Evolutionary conservation across 2,113 vertebrate genomes (phyloP), one percentile per base, ranked within the genome.

Genomic region (Callaeas wilsoni): DNA sequence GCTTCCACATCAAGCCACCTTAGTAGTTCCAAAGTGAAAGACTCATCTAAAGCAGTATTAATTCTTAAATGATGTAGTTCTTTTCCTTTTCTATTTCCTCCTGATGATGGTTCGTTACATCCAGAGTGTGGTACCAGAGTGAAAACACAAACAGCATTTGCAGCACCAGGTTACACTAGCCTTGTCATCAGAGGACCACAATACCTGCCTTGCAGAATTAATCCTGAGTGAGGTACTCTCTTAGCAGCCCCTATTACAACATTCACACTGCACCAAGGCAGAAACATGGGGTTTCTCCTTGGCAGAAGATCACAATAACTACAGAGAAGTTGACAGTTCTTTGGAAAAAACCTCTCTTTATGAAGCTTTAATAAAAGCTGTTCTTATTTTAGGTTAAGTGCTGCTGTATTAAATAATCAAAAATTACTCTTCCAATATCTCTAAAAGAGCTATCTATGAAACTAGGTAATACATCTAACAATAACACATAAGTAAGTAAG

Each of bases 261-360:
- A 59, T 13, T 47, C 8, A 37, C 16, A 42, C 4, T 50, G 27
- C 1, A 12, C 4, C 15, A 80, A 8, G 37, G 14, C 27, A 89
- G 50, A 46, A 80, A 70, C 8, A 70, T 13, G 3, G 10, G 10
- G 13, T 14, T 70, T 59, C 32, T 79, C 7, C 35, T 33, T 42
- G 3, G 8, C 4, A 42, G 18, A 50, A 55, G 8, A 81, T 10
- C 12, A 77, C 3, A 69, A 8, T 2, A 69, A 29, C 29, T 63
- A 85, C 7, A 52, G 12, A 42, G 21, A 41, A 7, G 52, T 67
- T 6, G 30, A 67, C 6, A 77, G 21, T 26, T 64, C 65, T 16
- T 50, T 0, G 13, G 30, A 27, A n/a, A 57, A 20, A 59, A 22
- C 1, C 2, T 30, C 22, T 35, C 35, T 59, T 39, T 18, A 9